Base-by-base conservation (phyloP, 1,140 invertebrate genomes). In the Drosophila nebulosa region DNA sequence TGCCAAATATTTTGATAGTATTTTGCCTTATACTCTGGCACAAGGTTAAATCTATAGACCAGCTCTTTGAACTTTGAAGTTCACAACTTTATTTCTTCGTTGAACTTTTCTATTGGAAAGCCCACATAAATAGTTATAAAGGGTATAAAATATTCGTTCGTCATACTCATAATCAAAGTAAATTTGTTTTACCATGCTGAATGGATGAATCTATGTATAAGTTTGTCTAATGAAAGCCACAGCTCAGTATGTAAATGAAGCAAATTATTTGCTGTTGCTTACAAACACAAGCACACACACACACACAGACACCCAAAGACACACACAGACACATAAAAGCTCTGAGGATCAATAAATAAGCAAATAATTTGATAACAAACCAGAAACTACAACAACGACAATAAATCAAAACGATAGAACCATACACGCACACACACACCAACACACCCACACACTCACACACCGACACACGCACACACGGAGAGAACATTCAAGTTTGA, bases 331-430 rank as follows among this genome's bases (percentile, higher is more conserved):
- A 57, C 21, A 32, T 58, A 56, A 6, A 36, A 14, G 36, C 59
- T 26, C 60, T 36, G 36, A 27, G 39, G 16, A 57, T 52, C 58
- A 64, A 78, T 83, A 84, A 72, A 72, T 72, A 75, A 66, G 55
- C 74, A 86, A 78, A 85, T 81, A 81, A 78, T 81, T 86, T 78
- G 74, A 81, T 86, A 64, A 62, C 67, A 59, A 51, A 24, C 57
- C 35, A 74, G 52, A 36, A 74, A 65, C 68, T 58, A 67, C 64
- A 50, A 24, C 56, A 60, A 55, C 10, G 63, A 50, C 61, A 70
- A 77, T 83, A 71, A 66, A 78, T 50, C 50, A 75, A 74, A 79
- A 53, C 51, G 50, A 74, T 74, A 21, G 39, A 74, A 66, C 50
- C 39, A 65, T 16, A 39, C 64, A 32, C 57, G 36, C 51, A 26